These are phyloP conservation scores for Bufo bufo DNA, from an alignment of 2,113 vertebrate genomes.

Conservation along the genomic window DNA sequence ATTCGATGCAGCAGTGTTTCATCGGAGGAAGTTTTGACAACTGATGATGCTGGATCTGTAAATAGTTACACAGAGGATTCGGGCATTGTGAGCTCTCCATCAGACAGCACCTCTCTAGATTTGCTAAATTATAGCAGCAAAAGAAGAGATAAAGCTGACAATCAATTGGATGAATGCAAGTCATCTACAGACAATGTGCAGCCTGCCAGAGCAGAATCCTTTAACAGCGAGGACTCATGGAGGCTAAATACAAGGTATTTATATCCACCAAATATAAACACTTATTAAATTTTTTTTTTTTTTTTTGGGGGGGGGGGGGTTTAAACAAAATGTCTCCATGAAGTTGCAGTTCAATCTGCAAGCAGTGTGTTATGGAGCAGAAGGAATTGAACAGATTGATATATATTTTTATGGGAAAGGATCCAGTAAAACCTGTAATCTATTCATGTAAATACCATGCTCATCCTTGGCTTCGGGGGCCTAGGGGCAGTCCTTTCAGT, in stretches of 20 bases:
- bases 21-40: conserved; percentile 64
- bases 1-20: conserved; percentile 58
- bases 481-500: too few relatives aligned
- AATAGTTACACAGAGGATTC: conserved; percentile 86
- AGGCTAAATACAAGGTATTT: conserved; percentile 30
- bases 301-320: too few relatives aligned
- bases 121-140: conserved; percentile 76
- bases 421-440: too few relatives aligned
- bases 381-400: too few relatives aligned
- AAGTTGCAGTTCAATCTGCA: too few relatives aligned
- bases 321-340: too few relatives aligned
- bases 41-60: conserved; percentile 81
- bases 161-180: conserved; percentile 61
- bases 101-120: conserved; percentile 77
- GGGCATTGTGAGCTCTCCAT: conserved; percentile 78
- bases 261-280: background rate
- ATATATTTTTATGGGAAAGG: too few relatives aligned
- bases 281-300: too few relatives aligned
- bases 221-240: conserved; percentile 69
- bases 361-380: too few relatives aligned
- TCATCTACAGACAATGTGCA: background rate
- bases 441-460: too few relatives aligned
- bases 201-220: conserved; percentile 62
- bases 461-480: too few relatives aligned
- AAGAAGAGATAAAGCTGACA: conserved; percentile 67